Evolutionary conservation across 2,888 invertebrate genomes (phyloP).

Genomic region (Andrena hattorfiana): DNA sequence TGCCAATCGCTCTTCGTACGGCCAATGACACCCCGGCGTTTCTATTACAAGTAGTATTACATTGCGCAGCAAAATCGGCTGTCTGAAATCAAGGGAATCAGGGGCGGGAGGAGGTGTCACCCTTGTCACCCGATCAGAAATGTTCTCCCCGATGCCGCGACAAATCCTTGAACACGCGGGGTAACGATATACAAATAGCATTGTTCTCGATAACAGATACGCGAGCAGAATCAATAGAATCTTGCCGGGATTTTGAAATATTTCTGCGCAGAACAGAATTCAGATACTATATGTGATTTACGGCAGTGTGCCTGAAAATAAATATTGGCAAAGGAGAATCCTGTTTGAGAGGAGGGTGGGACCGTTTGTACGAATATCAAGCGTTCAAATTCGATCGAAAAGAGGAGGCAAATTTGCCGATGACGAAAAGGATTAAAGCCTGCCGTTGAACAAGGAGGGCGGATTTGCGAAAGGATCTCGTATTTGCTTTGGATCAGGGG

Average conservation of each 20-base stretch:
- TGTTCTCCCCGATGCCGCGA: background rate
- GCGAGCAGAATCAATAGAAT: constrained; percentile 8
- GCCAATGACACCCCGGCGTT: constrained; percentile 5
- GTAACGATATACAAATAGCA: constrained; percentile 19
- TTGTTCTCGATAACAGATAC: background rate
- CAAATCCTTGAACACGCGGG: background rate
- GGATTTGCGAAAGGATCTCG: constrained; percentile 27
- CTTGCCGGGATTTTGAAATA: constrained; percentile 11
- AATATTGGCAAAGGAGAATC: constrained; percentile 20
- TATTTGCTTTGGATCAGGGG: constrained; percentile 13
- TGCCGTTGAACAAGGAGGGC: background rate
- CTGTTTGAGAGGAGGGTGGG: background rate
- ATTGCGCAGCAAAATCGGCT: background rate
- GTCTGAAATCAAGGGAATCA: background rate
- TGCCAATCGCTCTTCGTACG: constrained; percentile 3
- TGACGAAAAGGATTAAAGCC: constrained; percentile 2
- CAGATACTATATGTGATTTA: constrained; percentile 5
- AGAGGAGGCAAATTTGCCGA: constrained; percentile 23
- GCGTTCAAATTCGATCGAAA: no score
- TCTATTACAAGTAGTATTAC: background rate
- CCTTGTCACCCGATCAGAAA: background rate
- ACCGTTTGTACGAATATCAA: no score
- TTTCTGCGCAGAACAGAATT: constrained; percentile 6
- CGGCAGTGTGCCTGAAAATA: constrained; percentile 3
- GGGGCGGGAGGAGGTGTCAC: background rate